These are phyloP conservation scores for Julus scandinavius DNA, from an alignment of 2,888 invertebrate species.

Conservation along the genomic window DNA sequence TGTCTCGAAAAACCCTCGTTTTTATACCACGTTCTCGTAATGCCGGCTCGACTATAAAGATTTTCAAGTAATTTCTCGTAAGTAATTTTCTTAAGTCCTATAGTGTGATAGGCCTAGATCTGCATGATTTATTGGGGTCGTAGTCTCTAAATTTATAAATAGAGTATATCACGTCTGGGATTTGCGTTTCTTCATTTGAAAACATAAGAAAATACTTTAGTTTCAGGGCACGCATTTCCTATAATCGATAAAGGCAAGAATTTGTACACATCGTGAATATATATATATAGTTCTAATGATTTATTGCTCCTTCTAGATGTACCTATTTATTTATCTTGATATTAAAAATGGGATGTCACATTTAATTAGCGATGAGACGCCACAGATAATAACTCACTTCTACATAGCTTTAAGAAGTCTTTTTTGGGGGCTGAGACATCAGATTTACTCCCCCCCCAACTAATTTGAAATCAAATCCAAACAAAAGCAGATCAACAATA, in stretches of 20 bases:
- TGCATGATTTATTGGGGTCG: neutral
- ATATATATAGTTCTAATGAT: neutral
- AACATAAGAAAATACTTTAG: neutral
- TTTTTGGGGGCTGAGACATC: neutral
- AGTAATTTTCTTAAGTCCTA: neutral
- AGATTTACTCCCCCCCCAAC: neutral
- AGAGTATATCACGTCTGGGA: neutral
- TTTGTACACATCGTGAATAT: neutral
- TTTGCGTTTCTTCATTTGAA: slow-evolving; percentile 14
- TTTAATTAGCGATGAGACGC: slow-evolving; percentile 35
- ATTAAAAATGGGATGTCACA: slow-evolving; percentile 30
- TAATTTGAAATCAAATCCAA: neutral
- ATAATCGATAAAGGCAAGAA: slow-evolving; percentile 10
- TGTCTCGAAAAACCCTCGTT: no score
- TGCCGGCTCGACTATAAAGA: no score
- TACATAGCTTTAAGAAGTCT: neutral
- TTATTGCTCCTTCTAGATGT: neutral
- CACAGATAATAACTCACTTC: slow-evolving; percentile 12
- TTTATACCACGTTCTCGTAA: no score
- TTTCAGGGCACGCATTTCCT: neutral
- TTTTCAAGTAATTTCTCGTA: neutral
- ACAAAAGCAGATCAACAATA: neutral
- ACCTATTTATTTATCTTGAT: slow-evolving; percentile 24
- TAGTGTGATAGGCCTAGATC: neutral
- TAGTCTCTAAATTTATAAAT: slow-evolving; percentile 6